These are phyloP conservation scores for Galeruca laticollis DNA, from an alignment of 2,888 invertebrate species.

Conservation along the genomic window DNA sequence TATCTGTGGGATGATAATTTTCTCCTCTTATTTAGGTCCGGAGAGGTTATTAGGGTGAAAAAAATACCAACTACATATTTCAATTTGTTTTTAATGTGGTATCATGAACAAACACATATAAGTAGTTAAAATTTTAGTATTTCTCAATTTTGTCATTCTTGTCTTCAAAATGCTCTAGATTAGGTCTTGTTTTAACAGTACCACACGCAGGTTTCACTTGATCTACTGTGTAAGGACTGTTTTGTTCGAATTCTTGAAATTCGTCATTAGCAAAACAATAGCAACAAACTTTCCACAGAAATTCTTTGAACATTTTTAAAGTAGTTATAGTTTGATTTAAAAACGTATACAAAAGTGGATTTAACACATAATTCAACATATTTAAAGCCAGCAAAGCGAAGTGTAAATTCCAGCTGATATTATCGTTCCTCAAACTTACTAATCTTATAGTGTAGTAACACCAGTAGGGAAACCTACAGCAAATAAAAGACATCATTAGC, in stretches of 20 bases:
- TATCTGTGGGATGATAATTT: no score
- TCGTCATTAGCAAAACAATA: constrained; percentile 62
- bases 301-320: constrained; percentile 56
- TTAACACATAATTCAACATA: constrained; percentile 69
- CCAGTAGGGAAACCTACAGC: constrained; percentile 70
- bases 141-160: constrained; percentile 20
- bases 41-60: background rate
- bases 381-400: constrained; percentile 69
- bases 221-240: constrained; percentile 40
- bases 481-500: constrained; percentile 69
- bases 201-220: constrained; percentile 24
- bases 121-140: constrained; percentile 11
- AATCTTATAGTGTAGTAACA: constrained; percentile 68
- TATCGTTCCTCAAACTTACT: constrained; percentile 53
- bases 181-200: constrained; percentile 19
- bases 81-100: background rate
- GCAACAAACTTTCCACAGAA: constrained; percentile 60
- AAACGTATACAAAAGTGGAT: constrained; percentile 74
- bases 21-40: no score
- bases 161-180: constrained; percentile 10
- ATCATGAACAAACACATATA: background rate
- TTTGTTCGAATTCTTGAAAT: constrained; percentile 63
- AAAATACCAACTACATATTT: background rate
- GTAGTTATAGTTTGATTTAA: constrained; percentile 68
- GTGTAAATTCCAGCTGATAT: constrained; percentile 66